Conservation (phyloP, 1,140 invertebrate genomes). For the Hyles vespertilio region DNA sequence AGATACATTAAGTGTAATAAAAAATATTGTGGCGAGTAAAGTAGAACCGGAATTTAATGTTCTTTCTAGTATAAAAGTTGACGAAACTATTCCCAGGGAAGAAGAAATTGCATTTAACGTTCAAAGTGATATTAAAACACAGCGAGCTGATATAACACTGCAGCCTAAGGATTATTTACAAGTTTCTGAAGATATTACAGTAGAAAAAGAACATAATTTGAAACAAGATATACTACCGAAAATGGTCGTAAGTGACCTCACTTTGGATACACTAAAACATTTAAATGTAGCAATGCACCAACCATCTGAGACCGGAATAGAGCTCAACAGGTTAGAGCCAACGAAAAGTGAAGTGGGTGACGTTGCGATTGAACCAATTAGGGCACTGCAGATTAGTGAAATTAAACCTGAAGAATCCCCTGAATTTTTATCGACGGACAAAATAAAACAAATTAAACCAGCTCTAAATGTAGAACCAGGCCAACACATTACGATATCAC, state of each 20-base stretch:
- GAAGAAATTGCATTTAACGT: conserved; percentile 28
- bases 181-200: conserved; percentile 35
- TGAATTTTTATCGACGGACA: conserved; percentile 23
- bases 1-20: conserved; percentile 16
- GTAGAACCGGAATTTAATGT: conserved; percentile 26
- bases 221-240: conserved; percentile 21
- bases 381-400: conserved; percentile 36
- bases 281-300: conserved; percentile 41
- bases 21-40: conserved; percentile 21
- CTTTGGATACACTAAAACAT: conserved; percentile 35
- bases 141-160: conserved; percentile 28
- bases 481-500: conserved; percentile 39
- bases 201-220: conserved; percentile 43
- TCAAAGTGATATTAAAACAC: conserved; percentile 22
- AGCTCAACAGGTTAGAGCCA: conserved; percentile 16
- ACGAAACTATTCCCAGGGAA: conserved; percentile 45
- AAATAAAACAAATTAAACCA: conserved; percentile 22
- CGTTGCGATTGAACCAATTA: conserved; percentile 30
- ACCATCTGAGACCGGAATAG: conserved; percentile 34
- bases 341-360: conserved; percentile 28
- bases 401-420: conserved; percentile 35
- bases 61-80: conserved; percentile 26
- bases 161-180: conserved; percentile 31
- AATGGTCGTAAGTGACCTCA: conserved; percentile 22
- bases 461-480: conserved; percentile 31